Conservation (phyloP, 2,888 invertebrate genomes). For the Melinaea marsaeus region DNA sequence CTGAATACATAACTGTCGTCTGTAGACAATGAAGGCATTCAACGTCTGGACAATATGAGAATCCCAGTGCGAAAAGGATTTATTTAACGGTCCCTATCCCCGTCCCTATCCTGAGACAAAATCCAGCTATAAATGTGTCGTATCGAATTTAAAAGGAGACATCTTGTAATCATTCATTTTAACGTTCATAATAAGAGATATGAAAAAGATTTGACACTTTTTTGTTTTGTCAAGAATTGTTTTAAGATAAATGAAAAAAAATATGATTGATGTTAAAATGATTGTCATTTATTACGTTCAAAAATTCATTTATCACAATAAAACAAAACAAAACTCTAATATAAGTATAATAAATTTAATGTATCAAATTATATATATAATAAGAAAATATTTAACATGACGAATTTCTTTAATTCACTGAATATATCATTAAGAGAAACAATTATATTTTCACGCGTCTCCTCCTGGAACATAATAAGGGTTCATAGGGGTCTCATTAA, state of each 20-base stretch:
- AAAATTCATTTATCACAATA: no score
- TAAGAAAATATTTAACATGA: no score
- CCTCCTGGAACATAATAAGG: conserved; percentile 2
- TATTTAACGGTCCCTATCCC: conserved; percentile 64
- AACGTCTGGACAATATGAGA: conserved; percentile 64
- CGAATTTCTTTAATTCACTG: no score
- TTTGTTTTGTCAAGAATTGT: not conserved
- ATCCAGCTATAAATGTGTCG: conserved; percentile 31
- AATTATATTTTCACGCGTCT: not conserved
- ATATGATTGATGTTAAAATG: not conserved
- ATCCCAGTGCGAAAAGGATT: conserved; percentile 60
- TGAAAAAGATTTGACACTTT: not conserved
- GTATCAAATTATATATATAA: no score
- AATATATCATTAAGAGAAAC: not conserved
- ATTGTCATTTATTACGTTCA: no score
- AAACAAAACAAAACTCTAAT: no score
- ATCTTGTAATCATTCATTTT: conserved; percentile 3
- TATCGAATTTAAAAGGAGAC: conserved; percentile 2
- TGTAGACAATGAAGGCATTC: conserved; percentile 63
- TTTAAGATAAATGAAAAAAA: not conserved
- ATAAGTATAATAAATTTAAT: no score
- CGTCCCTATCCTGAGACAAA: conserved; percentile 43
- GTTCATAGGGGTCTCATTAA: conserved; percentile 52
- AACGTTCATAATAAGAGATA: not conserved
- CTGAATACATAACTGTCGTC: conserved; percentile 37